A percentile compares a stretch with the other conserved stretches of the same genome.
Conservation (phyloP, 2,797 vertebrate species). For the Crypturellus tataupa region DNA sequence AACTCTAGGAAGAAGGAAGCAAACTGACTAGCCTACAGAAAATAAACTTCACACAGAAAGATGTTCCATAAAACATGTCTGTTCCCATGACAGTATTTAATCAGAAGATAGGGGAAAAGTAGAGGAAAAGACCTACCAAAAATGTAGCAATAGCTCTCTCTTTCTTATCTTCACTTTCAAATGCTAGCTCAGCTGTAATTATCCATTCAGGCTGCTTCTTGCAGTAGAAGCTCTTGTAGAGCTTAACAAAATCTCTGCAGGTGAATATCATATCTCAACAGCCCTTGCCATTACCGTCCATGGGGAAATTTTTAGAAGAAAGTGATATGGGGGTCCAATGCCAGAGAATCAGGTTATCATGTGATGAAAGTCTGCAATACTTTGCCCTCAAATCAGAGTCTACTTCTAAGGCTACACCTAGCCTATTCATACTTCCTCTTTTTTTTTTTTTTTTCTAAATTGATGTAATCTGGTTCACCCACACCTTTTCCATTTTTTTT, state of each 20-base stretch:
- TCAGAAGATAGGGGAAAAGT: rapidly evolving
- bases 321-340: rapidly evolving
- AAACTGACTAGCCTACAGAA: neutral
- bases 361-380: neutral
- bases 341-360: neutral
- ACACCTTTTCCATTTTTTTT: neutral
- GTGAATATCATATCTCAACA: neutral
- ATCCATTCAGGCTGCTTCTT: neutral
- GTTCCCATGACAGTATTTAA: neutral
- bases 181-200: neutral
- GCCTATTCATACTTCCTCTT: neutral
- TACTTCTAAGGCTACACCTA: neutral
- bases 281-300: neutral
- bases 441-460: neutral
- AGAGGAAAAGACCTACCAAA: neutral
- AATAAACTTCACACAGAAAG: neutral
- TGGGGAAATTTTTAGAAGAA: neutral
- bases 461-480: neutral
- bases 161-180: neutral
- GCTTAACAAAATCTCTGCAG: neutral
- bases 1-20: neutral
- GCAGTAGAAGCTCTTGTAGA: too few relatives aligned
- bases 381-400: neutral
- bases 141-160: neutral
- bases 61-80: neutral